These are phyloP conservation scores for Plotosus lineatus DNA, from an alignment of 2,113 vertebrate species.

Conservation along the genomic window DNA sequence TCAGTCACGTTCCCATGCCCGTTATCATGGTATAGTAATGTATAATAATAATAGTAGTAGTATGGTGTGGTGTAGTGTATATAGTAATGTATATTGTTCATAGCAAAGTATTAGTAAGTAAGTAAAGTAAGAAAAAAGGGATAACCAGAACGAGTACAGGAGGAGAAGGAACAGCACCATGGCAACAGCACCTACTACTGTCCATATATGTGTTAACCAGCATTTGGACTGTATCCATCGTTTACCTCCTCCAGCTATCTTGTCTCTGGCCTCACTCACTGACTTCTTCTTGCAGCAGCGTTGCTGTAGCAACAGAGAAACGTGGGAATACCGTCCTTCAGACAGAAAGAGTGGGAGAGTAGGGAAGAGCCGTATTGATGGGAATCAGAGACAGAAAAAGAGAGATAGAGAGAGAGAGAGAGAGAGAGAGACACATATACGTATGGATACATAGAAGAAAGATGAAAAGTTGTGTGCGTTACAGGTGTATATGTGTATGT, in stretches of 20 bases:
- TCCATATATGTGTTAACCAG: slow-evolving; percentile 62
- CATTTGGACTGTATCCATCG: slow-evolving; percentile 68
- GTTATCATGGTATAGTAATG: no score
- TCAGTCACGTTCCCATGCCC: no score
- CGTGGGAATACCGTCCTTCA: slow-evolving; percentile 82
- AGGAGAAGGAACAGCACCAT: not conserved
- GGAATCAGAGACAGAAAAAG: slow-evolving; percentile 37
- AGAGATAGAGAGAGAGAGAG: slow-evolving; percentile 7
- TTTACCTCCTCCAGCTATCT: slow-evolving; percentile 47
- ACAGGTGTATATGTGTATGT: slow-evolving; percentile 13
- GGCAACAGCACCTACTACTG: not conserved
- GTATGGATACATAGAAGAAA: slow-evolving; percentile 21
- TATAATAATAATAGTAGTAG: not conserved
- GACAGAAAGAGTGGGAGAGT: slow-evolving; percentile 60
- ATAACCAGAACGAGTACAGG: not conserved
- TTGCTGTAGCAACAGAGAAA: slow-evolving; percentile 76
- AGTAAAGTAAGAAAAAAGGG: rapidly evolving
- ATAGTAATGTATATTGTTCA: no score
- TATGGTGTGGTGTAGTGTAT: not conserved
- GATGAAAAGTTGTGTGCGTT: not conserved
- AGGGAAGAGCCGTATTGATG: slow-evolving; percentile 30
- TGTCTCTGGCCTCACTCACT: slow-evolving; percentile 60
- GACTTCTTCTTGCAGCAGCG: slow-evolving; percentile 73
- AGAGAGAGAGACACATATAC: slow-evolving; percentile 25
- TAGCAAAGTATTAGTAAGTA: no score